Evolutionary conservation across 2,888 invertebrate genomes (phyloP), one percentile per base, ranked within the genome.

Genomic region (Caenorhabditis angaria): DNA sequence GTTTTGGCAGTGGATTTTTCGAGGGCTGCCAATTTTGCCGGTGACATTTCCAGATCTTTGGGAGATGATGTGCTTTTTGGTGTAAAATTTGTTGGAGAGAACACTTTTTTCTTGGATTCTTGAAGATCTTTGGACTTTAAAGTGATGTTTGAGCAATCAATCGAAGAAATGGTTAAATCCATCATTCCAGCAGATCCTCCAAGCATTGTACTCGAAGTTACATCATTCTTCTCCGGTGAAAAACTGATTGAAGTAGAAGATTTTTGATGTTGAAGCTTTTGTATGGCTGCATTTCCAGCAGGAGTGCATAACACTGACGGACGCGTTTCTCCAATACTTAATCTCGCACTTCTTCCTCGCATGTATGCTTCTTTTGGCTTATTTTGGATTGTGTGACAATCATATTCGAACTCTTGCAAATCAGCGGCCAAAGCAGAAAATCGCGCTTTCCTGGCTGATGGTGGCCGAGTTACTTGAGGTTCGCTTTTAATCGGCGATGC

Each of bases 241-340:
- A 28, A n/a, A n/a, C n/a, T 8, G 2, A n/a, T 25, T 48, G 58
- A 41, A 41, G 41, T 18, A 3, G 41, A 12, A 6, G 32, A 14
- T 48, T 60, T 28, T 25, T 29, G 6, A 60, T 25, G 24, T 62
- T 61, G 12, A 61, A 66, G 29, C 54, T 61, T 24, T 24, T 65
- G n/a, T 12, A 62, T 10, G 0, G 65, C n/a, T 1, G 41, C 54
- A 14, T 35, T 56, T 20, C 71, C 76, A 20, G 66, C 74, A 2
- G 77, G 77, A n/a, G 76, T 72, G 57, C 69, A 76, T 24, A 80
- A 53, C 14, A 80, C 74, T 3, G 77, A 69, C 2, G 80, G 65
- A 3, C 80, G 69, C 18, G 70, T 78, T 70, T 81, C 79, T 48
- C 81, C 81, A 25, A 78, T 69, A 51, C 75, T 76, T 55, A 77